Conservation (phyloP, 2,888 invertebrate genomes). For the Nomada flava region DNA sequence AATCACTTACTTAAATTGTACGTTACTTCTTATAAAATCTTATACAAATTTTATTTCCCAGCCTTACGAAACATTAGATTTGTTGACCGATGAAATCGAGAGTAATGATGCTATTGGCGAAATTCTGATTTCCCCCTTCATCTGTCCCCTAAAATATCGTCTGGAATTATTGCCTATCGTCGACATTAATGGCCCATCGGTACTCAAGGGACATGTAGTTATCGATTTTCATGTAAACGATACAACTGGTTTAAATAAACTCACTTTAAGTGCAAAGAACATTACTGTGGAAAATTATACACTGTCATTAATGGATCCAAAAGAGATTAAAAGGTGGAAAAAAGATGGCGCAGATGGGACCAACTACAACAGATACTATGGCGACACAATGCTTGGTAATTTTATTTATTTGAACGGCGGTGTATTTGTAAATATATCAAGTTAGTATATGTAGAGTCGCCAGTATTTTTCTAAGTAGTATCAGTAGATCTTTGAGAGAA, state of each 20-base stretch:
- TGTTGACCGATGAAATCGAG: conserved; percentile 70
- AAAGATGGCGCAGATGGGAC: conserved; percentile 36
- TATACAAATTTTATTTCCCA: conserved; percentile 34
- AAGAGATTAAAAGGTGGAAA: conserved; percentile 24
- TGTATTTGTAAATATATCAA: neutral
- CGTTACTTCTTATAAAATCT: too few species aligned
- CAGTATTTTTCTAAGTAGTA: too few species aligned
- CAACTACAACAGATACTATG: neutral
- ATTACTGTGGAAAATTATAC: conserved; percentile 68
- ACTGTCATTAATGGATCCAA: conserved; percentile 41
- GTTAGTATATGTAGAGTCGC: too few species aligned
- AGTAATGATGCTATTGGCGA: conserved; percentile 24
- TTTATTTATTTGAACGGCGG: neutral
- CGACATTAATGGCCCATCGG: conserved; percentile 59
- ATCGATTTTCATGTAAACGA: conserved; percentile 75
- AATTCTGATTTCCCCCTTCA: conserved; percentile 64
- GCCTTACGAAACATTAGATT: conserved; percentile 68
- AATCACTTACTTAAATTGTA: too few species aligned
- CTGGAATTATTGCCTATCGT: conserved; percentile 72
- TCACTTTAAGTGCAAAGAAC: conserved; percentile 74
- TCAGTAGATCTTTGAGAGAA: too few species aligned
- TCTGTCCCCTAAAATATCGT: conserved; percentile 74
- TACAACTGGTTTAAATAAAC: conserved; percentile 58
- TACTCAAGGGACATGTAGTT: conserved; percentile 70
- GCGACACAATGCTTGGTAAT: conserved; percentile 23